These are phyloP conservation scores for Ceyx margarethae DNA, from an alignment of 2,113 vertebrate species.

Conservation along the genomic window DNA sequence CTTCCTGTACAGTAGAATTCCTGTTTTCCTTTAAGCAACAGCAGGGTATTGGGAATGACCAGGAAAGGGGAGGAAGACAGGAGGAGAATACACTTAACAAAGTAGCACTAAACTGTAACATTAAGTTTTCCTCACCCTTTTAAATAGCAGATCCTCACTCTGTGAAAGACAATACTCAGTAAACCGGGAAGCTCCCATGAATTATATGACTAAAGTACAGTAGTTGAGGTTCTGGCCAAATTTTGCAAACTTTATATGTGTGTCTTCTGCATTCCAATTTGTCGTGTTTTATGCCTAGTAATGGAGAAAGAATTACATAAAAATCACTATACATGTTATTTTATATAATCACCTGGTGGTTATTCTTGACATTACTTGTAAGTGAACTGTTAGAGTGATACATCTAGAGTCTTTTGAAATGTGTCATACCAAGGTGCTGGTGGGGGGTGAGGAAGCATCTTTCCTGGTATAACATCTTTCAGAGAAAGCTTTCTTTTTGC, in stretches of 20 bases:
- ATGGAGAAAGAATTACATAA: constrained; percentile 35
- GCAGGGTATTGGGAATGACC: constrained; percentile 85
- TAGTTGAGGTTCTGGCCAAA: constrained; percentile 6
- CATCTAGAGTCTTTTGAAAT: constrained; percentile 34
- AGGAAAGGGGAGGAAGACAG: constrained; percentile 84
- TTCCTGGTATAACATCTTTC: neutral
- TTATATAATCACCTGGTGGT: constrained; percentile 50
- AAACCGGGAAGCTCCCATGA: neutral
- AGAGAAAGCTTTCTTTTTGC: neutral
- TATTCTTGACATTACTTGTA: constrained; percentile 48
- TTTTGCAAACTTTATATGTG: neutral
- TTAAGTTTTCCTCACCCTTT: constrained; percentile 50
- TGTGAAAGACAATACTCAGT: neutral
- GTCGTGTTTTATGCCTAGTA: constrained; percentile 20
- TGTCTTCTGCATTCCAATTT: neutral
- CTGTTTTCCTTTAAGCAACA: constrained; percentile 89
- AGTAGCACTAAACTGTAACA: constrained; percentile 57
- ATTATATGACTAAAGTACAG: constrained; percentile 1
- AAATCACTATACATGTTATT: constrained; percentile 9
- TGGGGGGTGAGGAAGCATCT: neutral
- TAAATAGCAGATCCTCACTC: constrained; percentile 7
- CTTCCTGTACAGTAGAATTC: constrained; percentile 98
- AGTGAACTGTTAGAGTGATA: constrained; percentile 29
- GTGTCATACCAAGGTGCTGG: neutral
- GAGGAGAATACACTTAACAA: constrained; percentile 72